Evolutionary conservation across 2,113 vertebrate genomes (phyloP).

Genomic region (Toxotes chatareus): DNA sequence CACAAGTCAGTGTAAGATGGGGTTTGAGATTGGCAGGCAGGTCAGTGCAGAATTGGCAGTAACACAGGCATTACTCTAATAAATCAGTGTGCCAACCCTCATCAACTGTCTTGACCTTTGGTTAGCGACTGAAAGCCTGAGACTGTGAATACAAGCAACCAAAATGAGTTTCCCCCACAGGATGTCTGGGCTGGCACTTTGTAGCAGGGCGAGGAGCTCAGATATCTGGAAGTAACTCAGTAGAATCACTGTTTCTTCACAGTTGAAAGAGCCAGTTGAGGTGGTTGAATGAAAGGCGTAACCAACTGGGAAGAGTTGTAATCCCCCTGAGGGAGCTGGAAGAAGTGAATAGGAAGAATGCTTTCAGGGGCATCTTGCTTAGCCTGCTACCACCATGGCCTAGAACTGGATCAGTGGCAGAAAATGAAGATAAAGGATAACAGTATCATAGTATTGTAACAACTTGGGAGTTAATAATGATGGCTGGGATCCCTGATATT

Average conservation of each 20-base stretch:
- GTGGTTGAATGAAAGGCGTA: not conserved
- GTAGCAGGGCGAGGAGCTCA: not conserved
- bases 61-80: not conserved
- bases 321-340: not conserved
- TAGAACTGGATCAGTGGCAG: not conserved
- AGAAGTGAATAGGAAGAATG: not conserved
- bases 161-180: not conserved
- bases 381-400: not conserved
- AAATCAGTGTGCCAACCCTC: not conserved
- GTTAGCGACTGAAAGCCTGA: not conserved
- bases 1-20: not conserved
- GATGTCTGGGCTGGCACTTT: not conserved
- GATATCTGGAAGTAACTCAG: not conserved
- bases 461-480: not conserved
- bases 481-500: not conserved
- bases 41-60: not conserved
- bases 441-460: not conserved
- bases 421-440: conserved; percentile 1
- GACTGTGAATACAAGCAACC: not conserved
- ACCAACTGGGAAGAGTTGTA: not conserved
- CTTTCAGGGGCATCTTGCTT: not conserved
- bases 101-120: not conserved
- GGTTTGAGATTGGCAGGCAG: not conserved
- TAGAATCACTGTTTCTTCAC: not conserved
- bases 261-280: not conserved